Evolutionary conservation across 2,113 vertebrate species (phyloP), one percentile per base, ranked within the genome.

Genomic region (Nothocercus julius): DNA sequence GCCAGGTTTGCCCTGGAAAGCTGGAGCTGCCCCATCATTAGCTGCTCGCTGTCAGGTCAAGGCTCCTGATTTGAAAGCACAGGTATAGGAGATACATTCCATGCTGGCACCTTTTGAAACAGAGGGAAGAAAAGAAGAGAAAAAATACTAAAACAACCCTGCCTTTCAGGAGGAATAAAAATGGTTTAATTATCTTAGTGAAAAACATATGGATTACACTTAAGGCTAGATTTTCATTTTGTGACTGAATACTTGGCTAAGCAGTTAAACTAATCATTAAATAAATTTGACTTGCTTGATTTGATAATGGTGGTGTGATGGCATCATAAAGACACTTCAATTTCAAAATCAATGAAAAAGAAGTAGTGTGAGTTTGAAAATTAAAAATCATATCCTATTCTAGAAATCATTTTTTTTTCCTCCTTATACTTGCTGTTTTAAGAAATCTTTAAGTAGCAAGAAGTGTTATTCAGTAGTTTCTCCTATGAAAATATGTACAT

Each of bases 271-370:
- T 36, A 2, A 20, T 4, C 1, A 5, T 13, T n/a, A 17, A 82
- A 79, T 1, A 2, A 11, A 54, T 84, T 58, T 67, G 28, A 72
- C 75, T 58, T 24, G 28, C 34, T 62, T 54, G 13, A n/a, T 64
- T 56, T 47, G 58, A 21, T 13, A 5, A 3, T 56, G 8, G 15
- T 45, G 36, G 40, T 1, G 5, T n/a, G 47, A 47, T 40, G 22
- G 4, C 5, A 54, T 85, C n/a, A 34, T 67, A 4, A 2, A 24
- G 17, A 28, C 30, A 64, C 73, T 27, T 27, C 6, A 0, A 0
- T 53, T 8, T 34, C 61, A 42, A 73, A 76, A 59, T 82, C 21
- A 45, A 45, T 11, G 40, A 21, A 69, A 66, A 5, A 61, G 17
- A 64, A 82, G 63, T 3, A 25, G 4, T 20, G 4, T 45, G 40